Conservation (phyloP, 2,797 vertebrate species). For the Thamnophis elegans region DNA sequence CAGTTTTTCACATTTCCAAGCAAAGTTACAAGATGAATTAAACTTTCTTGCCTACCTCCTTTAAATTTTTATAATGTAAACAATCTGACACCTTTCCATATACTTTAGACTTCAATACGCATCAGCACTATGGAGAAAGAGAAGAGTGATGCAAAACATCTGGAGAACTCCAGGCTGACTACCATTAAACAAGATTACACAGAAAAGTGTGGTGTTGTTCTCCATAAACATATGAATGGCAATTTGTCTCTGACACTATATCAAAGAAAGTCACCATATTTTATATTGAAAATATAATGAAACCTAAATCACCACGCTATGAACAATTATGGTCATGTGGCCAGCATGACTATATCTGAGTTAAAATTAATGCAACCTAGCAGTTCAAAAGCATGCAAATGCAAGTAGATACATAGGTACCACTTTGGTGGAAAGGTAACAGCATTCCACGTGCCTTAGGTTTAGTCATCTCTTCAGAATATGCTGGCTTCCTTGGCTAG, state of each 20-base stretch:
- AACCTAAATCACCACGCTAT: background rate
- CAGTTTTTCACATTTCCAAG: background rate
- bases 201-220: background rate
- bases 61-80: background rate
- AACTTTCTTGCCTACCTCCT: background rate
- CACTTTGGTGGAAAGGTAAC: too few relatives aligned
- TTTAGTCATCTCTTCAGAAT: too few relatives aligned
- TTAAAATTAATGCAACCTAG: constrained; percentile 25
- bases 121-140: background rate
- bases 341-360: background rate
- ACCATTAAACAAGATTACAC: too few relatives aligned
- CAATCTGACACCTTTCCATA: background rate
- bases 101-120: background rate
- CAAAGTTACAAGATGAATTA: background rate
- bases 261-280: background rate
- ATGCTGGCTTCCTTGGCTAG: too few relatives aligned
- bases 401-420: too few relatives aligned
- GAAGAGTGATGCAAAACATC: background rate
- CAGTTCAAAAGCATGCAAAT: too few relatives aligned
- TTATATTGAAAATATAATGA: background rate
- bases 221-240: background rate
- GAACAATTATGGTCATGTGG: background rate
- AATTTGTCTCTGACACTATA: background rate
- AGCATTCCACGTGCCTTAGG: too few relatives aligned
- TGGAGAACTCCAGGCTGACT: too few relatives aligned